Conservation (phyloP, 2,888 invertebrate genomes). For the Yponomeuta sedellus region DNA sequence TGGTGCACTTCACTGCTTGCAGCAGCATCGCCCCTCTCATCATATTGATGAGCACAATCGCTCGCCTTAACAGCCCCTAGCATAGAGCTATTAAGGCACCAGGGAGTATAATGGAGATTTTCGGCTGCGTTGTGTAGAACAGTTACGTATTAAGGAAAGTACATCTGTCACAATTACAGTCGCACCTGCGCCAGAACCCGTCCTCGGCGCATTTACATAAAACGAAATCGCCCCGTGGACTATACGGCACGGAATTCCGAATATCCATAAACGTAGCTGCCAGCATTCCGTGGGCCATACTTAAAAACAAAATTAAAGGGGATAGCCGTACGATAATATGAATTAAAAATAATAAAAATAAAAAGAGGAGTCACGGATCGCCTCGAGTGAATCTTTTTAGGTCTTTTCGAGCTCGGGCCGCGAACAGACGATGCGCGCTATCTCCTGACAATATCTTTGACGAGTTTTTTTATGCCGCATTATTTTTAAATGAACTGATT, state of each 20-base stretch:
- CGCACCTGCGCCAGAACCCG: constrained; percentile 30
- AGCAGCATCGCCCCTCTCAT: not conserved
- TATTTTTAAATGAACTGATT: constrained; percentile 76
- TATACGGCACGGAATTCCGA: constrained; percentile 69
- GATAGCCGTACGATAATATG: constrained; percentile 76
- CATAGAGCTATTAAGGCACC: not conserved
- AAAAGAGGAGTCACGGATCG: constrained; percentile 76
- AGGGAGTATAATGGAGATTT: not conserved
- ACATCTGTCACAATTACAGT: constrained; percentile 63
- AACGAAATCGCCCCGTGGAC: constrained; percentile 60
- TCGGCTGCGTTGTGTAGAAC: not conserved
- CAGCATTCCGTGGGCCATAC: constrained; percentile 73
- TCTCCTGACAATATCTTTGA: constrained; percentile 76
- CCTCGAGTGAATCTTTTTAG: constrained; percentile 65
- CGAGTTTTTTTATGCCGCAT: constrained; percentile 72
- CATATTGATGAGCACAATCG: not conserved
- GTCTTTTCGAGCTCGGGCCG: constrained; percentile 65
- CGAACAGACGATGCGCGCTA: constrained; percentile 61
- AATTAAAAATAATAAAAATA: constrained; percentile 75
- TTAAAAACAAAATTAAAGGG: constrained; percentile 77
- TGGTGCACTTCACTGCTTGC: not conserved
- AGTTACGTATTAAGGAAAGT: constrained; percentile 28
- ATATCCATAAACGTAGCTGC: constrained; percentile 74
- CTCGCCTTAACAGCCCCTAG: not conserved
- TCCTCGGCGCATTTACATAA: constrained; percentile 58